phyloP scores from a whole-genome alignment of 2,797 vertebrate genomes.

The Brachyrhaphis roseni region DNA sequence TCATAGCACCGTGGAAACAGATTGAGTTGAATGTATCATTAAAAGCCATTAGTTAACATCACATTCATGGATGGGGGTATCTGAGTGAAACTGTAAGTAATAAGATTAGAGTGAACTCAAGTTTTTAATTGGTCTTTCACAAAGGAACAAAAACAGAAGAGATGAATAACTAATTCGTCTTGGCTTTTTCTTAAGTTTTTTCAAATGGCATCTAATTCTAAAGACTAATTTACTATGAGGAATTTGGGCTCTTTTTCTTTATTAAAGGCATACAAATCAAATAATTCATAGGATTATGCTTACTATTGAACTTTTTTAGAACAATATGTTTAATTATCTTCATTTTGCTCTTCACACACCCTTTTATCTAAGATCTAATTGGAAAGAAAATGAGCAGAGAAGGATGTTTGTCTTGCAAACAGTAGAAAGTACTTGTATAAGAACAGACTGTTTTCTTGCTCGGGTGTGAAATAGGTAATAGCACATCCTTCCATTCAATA shows the following conservation, averaged over 20 bases:
- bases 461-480: conserved; percentile 54
- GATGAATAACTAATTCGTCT: background rate
- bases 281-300: background rate
- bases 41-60: background rate
- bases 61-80: background rate
- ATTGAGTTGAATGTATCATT: background rate
- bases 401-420: conserved; percentile 21
- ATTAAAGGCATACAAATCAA: background rate
- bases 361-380: conserved; percentile 18
- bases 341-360: background rate
- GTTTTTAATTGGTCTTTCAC: conserved; percentile 4
- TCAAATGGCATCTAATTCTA: conserved; percentile 14
- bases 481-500: conserved; percentile 28
- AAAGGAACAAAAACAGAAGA: conserved; percentile 14
- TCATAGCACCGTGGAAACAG: background rate
- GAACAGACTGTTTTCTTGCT: conserved; percentile 30
- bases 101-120: conserved; percentile 18
- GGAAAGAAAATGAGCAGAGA: conserved; percentile 17
- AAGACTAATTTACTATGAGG: background rate
- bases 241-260: background rate
- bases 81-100: background rate
- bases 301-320: background rate
- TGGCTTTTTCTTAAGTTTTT: conserved; percentile 8
- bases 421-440: conserved; percentile 23
- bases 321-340: conserved; percentile 16